A percentile compares a stretch with the other conserved stretches of the same genome.
phyloP scores from a whole-genome alignment of 2,888 invertebrate species.

The Latrodectus elegans region DNA sequence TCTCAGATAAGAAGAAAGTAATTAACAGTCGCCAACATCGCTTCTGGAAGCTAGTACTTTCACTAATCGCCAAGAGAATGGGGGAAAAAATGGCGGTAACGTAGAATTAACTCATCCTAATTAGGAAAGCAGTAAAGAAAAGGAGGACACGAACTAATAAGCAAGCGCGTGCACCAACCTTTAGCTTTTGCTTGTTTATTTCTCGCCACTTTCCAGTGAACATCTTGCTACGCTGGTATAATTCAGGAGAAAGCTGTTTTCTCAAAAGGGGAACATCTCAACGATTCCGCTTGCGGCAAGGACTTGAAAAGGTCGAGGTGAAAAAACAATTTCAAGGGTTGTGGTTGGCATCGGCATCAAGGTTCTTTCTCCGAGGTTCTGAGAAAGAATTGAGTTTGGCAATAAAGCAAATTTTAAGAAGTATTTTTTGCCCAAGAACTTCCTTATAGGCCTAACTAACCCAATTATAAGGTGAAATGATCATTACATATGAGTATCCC shows the following conservation, averaged over 20 bases:
- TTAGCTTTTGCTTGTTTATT: background rate
- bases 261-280: conserved; percentile 18
- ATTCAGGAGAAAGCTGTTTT: background rate
- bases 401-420: too few species aligned
- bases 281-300: conserved; percentile 45
- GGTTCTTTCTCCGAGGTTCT: too few species aligned
- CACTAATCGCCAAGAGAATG: background rate
- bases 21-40: background rate
- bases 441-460: too few species aligned
- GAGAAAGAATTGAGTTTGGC: too few species aligned
- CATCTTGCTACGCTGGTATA: background rate
- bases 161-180: conserved; percentile 20
- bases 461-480: too few species aligned
- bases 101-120: conserved; percentile 38
- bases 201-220: background rate
- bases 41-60: background rate
- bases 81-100: background rate
- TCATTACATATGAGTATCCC: too few species aligned
- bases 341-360: background rate
- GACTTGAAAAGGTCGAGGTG: conserved; percentile 50
- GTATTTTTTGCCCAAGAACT: too few species aligned
- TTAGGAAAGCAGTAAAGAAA: conserved; percentile 19
- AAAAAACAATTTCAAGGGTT: background rate
- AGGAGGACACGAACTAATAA: conserved; percentile 42
- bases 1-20: background rate